Conservation (phyloP, 2,113 vertebrate genomes). For the Patagioenas fasciata region DNA sequence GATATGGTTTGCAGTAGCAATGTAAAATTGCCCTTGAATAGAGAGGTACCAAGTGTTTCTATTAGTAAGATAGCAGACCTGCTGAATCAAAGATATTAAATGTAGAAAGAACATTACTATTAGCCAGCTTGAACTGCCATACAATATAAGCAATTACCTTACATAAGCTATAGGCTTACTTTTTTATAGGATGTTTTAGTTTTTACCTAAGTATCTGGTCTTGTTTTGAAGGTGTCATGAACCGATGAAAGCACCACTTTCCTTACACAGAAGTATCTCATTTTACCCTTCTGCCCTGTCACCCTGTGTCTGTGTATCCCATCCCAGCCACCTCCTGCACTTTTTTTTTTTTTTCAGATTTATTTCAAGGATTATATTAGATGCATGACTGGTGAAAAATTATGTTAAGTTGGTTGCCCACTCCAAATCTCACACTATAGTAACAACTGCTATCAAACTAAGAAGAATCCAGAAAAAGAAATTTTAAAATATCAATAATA, state of each 20-base stretch:
- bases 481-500: background rate
- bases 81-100: background rate
- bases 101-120: background rate
- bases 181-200: background rate
- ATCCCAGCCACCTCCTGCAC: rapidly evolving
- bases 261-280: background rate
- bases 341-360: background rate
- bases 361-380: background rate
- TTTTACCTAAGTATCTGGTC: background rate
- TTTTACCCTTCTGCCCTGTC: background rate
- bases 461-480: background rate
- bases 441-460: background rate
- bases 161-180: background rate
- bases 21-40: background rate
- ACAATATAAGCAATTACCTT: background rate
- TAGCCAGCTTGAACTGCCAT: background rate
- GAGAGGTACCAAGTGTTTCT: background rate
- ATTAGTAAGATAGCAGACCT: background rate
- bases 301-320: background rate
- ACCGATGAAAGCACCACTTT: background rate
- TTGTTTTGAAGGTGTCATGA: background rate
- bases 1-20: background rate
- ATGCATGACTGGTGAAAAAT: background rate
- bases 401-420: background rate
- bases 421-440: background rate